Conservation (phyloP, 2,888 invertebrate species). For the Nebria brevicollis region DNA sequence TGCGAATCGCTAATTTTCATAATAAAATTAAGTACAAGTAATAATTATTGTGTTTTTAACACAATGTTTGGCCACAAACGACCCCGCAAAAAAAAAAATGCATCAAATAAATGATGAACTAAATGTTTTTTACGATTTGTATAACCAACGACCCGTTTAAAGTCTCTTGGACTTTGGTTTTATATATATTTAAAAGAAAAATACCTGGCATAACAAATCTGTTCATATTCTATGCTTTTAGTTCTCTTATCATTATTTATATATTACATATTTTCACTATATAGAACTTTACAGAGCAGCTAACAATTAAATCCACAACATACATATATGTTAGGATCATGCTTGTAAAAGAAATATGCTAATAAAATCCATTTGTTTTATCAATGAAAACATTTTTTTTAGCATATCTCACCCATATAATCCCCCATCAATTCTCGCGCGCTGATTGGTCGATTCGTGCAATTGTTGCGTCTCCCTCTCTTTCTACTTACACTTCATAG, state of each 20-base stretch:
- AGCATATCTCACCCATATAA: not conserved
- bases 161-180: not conserved
- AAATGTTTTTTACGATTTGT: slow-evolving; percentile 45
- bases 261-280: slow-evolving; percentile 43
- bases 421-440: not conserved
- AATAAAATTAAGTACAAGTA: slow-evolving; percentile 1
- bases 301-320: slow-evolving; percentile 32
- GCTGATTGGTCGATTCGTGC: no score
- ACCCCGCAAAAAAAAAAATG: not conserved
- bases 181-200: not conserved
- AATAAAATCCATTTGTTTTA: slow-evolving; percentile 36
- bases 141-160: not conserved
- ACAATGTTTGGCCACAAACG: not conserved
- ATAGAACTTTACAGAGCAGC: slow-evolving; percentile 42
- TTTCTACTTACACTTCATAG: no score
- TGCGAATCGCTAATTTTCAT: not conserved
- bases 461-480: no score
- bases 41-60: not conserved
- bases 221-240: not conserved
- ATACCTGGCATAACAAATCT: not conserved
- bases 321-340: slow-evolving; percentile 42
- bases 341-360: slow-evolving; percentile 44
- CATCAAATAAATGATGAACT: slow-evolving; percentile 32
- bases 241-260: slow-evolving; percentile 35
- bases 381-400: not conserved